Evolutionary conservation across 1,140 invertebrate species (phyloP).

Genomic region (Sogatella furcifera): DNA sequence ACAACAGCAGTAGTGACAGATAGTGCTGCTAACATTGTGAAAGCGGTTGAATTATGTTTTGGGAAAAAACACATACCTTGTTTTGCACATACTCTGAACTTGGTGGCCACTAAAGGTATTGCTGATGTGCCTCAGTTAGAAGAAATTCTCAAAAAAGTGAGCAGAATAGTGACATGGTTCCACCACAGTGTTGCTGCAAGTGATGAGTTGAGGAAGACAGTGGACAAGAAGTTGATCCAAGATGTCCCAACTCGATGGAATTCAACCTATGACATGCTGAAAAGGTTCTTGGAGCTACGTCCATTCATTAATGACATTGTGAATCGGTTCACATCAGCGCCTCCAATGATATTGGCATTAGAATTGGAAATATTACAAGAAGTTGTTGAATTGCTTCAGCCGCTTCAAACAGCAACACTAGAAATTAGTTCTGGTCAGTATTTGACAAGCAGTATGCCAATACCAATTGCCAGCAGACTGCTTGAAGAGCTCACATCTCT

Average conservation of each 20-base stretch:
- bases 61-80: slow-evolving; percentile 30
- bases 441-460: slow-evolving; percentile 5
- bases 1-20: slow-evolving; percentile 32
- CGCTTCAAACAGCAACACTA: slow-evolving; percentile 4
- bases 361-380: slow-evolving; percentile 9
- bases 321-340: slow-evolving; percentile 2
- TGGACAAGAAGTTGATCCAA: slow-evolving; percentile 24
- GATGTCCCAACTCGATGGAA: slow-evolving; percentile 29
- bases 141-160: slow-evolving; percentile 14
- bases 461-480: slow-evolving; percentile 8
- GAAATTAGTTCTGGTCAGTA: slow-evolving; percentile 9
- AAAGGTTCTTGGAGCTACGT: slow-evolving; percentile 24
- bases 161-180: slow-evolving; percentile 16
- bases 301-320: slow-evolving; percentile 10
- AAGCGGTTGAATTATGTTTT: slow-evolving; percentile 28
- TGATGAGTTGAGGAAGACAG: slow-evolving; percentile 17
- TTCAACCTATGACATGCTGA: slow-evolving; percentile 27
- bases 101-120: slow-evolving; percentile 1
- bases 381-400: slow-evolving; percentile 6
- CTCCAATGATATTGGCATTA: slow-evolving; percentile 10
- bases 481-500: neutral
- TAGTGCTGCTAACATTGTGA: slow-evolving; percentile 33
- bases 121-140: neutral
- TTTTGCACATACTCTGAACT: slow-evolving; percentile 34
- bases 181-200: slow-evolving; percentile 17